Conservation (phyloP, 2,113 vertebrate genomes). For the Eretmochelys imbricata region DNA sequence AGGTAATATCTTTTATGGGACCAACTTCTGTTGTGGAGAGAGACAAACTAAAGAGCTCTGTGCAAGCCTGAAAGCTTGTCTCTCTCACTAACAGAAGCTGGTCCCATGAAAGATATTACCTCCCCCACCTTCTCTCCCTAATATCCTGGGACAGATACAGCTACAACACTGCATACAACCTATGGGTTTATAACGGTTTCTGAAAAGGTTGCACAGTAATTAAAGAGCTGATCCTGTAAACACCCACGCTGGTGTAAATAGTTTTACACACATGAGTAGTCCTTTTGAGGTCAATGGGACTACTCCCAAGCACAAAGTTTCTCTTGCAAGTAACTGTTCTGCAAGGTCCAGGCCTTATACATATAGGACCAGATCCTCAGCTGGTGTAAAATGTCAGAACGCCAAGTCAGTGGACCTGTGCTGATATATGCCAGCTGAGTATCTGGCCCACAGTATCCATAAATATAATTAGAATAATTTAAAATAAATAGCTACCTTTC, state of each 20-base stretch:
- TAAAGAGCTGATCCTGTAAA: not conserved
- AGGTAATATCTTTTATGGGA: not conserved
- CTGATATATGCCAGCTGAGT: not conserved
- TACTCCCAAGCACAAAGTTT: not conserved
- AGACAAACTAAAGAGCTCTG: not conserved
- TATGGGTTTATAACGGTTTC: rapidly evolving
- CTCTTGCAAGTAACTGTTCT: not conserved
- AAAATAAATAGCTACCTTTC: not conserved
- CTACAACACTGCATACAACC: not conserved
- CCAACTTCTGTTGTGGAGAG: not conserved
- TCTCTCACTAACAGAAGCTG: not conserved
- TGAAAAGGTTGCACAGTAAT: not conserved
- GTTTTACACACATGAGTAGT: not conserved
- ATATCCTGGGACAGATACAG: not conserved
- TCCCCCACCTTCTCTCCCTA: not conserved
- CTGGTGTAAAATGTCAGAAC: rapidly evolving
- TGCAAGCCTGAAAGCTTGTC: not conserved
- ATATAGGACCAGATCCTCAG: rapidly evolving
- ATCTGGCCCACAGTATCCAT: not conserved
- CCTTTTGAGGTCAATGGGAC: not conserved
- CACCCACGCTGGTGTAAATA: rapidly evolving
- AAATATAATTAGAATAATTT: slow-evolving; percentile 37
- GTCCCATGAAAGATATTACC: not conserved
- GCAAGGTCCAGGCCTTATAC: rapidly evolving
- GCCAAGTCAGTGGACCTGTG: rapidly evolving